phyloP scores from a whole-genome alignment of 2,888 invertebrate species.

The Netelia fuscicornis region DNA sequence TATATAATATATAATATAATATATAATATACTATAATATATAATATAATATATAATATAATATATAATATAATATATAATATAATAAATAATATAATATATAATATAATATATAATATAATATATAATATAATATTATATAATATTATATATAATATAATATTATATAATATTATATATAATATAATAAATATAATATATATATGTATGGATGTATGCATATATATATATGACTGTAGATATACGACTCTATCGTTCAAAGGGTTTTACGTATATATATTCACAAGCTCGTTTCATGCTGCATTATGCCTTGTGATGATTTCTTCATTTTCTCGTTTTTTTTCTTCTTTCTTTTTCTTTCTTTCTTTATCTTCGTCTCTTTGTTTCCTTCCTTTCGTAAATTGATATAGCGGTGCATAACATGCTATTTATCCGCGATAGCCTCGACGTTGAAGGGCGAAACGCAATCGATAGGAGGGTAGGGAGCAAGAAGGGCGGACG shows the following conservation, averaged over 20 bases:
- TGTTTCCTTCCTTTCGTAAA: slow-evolving; percentile 14
- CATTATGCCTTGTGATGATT: slow-evolving; percentile 13
- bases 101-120: too few species aligned
- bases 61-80: too few species aligned
- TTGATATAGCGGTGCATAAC: slow-evolving; percentile 22
- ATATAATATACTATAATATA: too few species aligned
- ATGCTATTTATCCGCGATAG: slow-evolving; percentile 21
- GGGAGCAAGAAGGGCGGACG: slow-evolving; percentile 18
- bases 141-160: too few species aligned
- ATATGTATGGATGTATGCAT: background rate
- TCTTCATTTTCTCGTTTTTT: slow-evolving; percentile 4
- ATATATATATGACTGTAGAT: background rate
- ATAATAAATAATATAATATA: too few species aligned
- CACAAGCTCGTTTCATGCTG: slow-evolving; percentile 3
- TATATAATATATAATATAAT: too few species aligned
- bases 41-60: too few species aligned
- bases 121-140: too few species aligned
- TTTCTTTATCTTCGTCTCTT: background rate
- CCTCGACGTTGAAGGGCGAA: slow-evolving; percentile 51
- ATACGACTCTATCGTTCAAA: background rate
- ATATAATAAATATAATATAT: background rate
- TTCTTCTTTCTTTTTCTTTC: background rate
- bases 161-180: too few species aligned
- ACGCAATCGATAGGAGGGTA: background rate
- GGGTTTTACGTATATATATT: background rate